These are phyloP conservation scores for Columba guinea DNA, from an alignment of 2,797 vertebrate genomes.

Conservation along the genomic window DNA sequence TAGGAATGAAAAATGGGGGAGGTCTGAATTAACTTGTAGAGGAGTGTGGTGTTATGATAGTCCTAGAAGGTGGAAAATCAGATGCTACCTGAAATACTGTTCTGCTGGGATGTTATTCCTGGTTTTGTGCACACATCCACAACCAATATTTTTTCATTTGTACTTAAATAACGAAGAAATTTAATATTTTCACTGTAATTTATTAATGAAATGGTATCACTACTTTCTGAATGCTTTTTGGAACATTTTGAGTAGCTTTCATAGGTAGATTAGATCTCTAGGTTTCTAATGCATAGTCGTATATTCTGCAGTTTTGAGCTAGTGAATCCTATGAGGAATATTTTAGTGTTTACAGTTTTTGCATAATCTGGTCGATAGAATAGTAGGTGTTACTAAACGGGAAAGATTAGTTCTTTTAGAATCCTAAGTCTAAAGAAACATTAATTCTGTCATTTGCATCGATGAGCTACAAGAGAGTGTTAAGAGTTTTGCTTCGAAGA, in stretches of 20 bases:
- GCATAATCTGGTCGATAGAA: neutral
- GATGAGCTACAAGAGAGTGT: accelerated
- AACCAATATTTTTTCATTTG: neutral
- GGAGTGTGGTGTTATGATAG: neutral
- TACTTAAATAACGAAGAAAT: neutral
- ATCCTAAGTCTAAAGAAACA: accelerated
- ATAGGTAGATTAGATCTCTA: neutral
- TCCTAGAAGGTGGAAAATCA: neutral
- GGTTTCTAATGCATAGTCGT: neutral
- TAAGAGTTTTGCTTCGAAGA: accelerated
- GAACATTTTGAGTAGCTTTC: neutral
- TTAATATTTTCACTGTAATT: neutral
- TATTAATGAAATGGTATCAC: accelerated
- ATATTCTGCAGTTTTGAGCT: neutral
- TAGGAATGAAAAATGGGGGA: neutral
- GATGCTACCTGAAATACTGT: neutral
- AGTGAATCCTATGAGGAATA: neutral
- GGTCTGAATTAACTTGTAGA: neutral
- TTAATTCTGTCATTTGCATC: accelerated
- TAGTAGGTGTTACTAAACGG: neutral
- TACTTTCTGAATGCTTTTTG: neutral
- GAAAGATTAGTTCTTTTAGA: neutral
- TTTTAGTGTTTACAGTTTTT: neutral
- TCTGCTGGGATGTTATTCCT: neutral
- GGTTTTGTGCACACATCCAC: neutral